Evolutionary conservation across 2,888 invertebrate genomes (phyloP).

Genomic region (Limenitis camilla): DNA sequence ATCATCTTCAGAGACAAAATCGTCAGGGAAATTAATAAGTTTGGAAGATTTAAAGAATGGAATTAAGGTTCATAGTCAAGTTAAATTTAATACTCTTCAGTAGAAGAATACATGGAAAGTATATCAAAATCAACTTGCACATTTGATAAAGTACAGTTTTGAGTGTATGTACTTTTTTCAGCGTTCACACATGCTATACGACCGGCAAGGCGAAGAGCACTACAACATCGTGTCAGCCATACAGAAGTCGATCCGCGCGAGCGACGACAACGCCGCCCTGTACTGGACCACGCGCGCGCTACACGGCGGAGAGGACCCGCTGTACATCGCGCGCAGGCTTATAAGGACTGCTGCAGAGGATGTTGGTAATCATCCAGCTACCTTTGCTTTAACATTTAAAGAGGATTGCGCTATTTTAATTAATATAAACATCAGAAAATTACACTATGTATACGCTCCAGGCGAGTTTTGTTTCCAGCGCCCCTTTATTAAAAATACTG

Average conservation of each 20-base stretch:
- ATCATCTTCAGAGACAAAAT: constrained; percentile 6
- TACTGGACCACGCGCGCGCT: constrained; percentile 89
- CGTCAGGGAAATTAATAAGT: constrained; percentile 53
- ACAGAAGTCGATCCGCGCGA: constrained; percentile 87
- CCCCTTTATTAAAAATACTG: too few relatives aligned
- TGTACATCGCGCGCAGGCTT: constrained; percentile 83
- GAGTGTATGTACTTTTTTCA: constrained; percentile 34
- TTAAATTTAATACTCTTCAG: too few relatives aligned
- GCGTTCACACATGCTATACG: constrained; percentile 85
- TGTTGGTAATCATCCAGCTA: constrained; percentile 70
- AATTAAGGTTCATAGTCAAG: constrained; percentile 77
- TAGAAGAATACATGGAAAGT: too few relatives aligned
- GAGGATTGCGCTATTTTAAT: too few relatives aligned
- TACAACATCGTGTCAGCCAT: constrained; percentile 88
- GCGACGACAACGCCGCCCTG: constrained; percentile 85
- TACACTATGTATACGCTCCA: too few relatives aligned
- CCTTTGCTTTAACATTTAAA: background rate
- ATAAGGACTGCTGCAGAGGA: constrained; percentile 86
- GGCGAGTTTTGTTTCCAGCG: too few relatives aligned
- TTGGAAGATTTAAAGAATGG: constrained; percentile 81
- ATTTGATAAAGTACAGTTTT: too few relatives aligned
- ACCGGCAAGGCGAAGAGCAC: constrained; percentile 86
- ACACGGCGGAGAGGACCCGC: constrained; percentile 85
- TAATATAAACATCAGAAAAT: too few relatives aligned
- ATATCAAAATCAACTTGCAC: too few relatives aligned